These are phyloP conservation scores for Aleiodes leptofemur DNA, from an alignment of 2,888 invertebrate genomes.

Conservation along the genomic window DNA sequence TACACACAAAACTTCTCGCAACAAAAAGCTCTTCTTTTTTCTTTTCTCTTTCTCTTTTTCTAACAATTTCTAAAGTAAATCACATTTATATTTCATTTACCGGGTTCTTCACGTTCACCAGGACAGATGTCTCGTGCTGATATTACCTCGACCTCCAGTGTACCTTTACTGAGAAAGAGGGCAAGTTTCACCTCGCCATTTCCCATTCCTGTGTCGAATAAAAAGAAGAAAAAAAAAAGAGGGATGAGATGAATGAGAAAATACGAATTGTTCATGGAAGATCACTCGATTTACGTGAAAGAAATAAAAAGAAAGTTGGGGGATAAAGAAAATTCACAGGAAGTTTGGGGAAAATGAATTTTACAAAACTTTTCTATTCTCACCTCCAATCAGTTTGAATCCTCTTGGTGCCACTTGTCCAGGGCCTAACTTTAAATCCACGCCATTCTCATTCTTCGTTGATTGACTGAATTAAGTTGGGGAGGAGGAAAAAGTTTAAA, in stretches of 20 bases:
- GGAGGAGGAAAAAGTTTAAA: neutral
- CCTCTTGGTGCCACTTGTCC: constrained; percentile 89
- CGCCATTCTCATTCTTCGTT: constrained; percentile 66
- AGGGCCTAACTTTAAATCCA: constrained; percentile 82
- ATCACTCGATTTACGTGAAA: neutral
- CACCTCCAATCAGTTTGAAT: constrained; percentile 79
- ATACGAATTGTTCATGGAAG: constrained; percentile 6
- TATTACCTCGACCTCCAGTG: constrained; percentile 91
- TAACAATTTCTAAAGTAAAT: constrained; percentile 44
- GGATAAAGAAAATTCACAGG: constrained; percentile 8
- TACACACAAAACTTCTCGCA: neutral
- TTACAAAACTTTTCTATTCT: constrained; percentile 37
- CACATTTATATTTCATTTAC: constrained; percentile 67
- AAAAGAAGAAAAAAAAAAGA: no score
- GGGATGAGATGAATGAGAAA: neutral
- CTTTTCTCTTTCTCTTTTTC: neutral
- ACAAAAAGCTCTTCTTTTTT: neutral
- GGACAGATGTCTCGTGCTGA: constrained; percentile 83
- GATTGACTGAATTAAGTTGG: constrained; percentile 55
- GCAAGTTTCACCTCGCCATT: constrained; percentile 91
- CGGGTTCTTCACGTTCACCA: constrained; percentile 83
- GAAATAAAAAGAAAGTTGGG: constrained; percentile 25
- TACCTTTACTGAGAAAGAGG: constrained; percentile 92
- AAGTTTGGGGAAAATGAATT: neutral
- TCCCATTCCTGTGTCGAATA: constrained; percentile 76